phyloP scores from a whole-genome alignment of 2,797 vertebrate species.

The Lophura swinhoii region DNA sequence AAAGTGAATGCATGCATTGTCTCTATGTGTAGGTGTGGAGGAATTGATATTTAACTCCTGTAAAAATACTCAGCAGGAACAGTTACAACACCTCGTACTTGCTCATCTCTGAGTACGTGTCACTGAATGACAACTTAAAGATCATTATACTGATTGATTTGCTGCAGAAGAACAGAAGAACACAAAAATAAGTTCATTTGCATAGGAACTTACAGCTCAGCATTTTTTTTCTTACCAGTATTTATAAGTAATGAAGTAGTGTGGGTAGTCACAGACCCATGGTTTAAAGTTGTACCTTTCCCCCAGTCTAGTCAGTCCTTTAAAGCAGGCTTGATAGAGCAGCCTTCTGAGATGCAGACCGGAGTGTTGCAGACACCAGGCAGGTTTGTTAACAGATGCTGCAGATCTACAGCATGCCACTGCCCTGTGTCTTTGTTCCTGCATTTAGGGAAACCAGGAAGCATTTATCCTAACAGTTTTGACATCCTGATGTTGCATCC shows the following conservation, averaged over 20 bases:
- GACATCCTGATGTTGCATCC: background rate
- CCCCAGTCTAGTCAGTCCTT: background rate
- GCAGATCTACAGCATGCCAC: background rate
- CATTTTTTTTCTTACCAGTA: background rate
- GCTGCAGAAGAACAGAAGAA: background rate
- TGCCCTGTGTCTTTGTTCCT: background rate
- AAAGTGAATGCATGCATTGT: background rate
- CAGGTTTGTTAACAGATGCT: background rate
- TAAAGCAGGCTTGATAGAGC: background rate
- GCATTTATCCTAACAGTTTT: background rate
- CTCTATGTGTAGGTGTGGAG: background rate
- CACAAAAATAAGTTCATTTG: background rate
- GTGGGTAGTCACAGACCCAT: background rate
- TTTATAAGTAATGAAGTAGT: background rate
- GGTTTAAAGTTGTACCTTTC: background rate
- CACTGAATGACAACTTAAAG: background rate
- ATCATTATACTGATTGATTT: background rate
- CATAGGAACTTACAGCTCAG: background rate
- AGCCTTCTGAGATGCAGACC: background rate
- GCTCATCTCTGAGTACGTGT: background rate
- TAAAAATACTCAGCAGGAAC: too few relatives aligned
- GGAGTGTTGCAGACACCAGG: background rate
- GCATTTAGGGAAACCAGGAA: background rate
- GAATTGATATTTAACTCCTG: background rate
- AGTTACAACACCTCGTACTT: background rate